A percentile compares a stretch with the other conserved stretches of the same genome.
Evolutionary conservation across 1,140 invertebrate species (phyloP).

Genomic region (Eriosoma lanigerum): DNA sequence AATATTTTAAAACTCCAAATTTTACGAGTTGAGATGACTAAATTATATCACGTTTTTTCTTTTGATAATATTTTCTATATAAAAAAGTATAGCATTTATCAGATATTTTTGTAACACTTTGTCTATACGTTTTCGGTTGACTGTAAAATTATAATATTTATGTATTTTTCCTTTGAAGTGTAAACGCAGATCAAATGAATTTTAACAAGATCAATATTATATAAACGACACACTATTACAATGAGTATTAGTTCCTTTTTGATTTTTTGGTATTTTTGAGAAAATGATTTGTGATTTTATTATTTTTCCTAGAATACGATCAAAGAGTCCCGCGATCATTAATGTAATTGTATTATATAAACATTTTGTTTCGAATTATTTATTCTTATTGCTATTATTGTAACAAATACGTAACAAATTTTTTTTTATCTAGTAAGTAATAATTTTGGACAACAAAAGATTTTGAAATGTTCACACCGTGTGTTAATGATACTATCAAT

Average conservation of each 20-base stretch:
- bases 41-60: too few relatives aligned
- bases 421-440: not conserved
- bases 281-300: not conserved
- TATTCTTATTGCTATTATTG: not conserved
- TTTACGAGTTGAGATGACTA: too few relatives aligned
- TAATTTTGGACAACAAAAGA: not conserved
- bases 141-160: not conserved
- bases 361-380: not conserved
- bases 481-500: not conserved
- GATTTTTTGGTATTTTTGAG: not conserved
- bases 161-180: not conserved
- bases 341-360: not conserved
- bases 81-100: too few relatives aligned
- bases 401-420: too few relatives aligned
- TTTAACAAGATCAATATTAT: not conserved
- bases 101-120: too few relatives aligned
- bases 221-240: not conserved
- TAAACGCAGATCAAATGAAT: not conserved
- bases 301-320: not conserved
- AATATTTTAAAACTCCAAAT: too few relatives aligned
- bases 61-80: too few relatives aligned
- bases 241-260: not conserved
- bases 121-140: not conserved
- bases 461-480: not conserved
- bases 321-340: not conserved